These are phyloP conservation scores for Hipparchia sbordonii DNA, from an alignment of 2,888 invertebrate species.

Conservation along the genomic window DNA sequence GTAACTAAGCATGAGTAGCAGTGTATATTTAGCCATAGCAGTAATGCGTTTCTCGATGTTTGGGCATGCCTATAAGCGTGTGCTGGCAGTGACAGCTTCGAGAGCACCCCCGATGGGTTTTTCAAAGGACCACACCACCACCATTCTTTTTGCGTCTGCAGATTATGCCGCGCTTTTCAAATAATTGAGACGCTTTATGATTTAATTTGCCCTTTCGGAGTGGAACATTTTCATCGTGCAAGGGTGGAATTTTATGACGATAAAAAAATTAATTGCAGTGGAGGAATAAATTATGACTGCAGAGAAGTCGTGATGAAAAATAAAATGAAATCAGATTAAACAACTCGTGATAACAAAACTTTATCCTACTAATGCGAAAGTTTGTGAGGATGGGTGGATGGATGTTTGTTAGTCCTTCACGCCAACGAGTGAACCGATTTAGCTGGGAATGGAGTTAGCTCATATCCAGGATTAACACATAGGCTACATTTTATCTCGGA, in stretches of 20 bases:
- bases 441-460: too few relatives aligned
- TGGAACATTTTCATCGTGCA: constrained; percentile 57
- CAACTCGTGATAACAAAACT: background rate
- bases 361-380: too few relatives aligned
- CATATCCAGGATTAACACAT: too few relatives aligned
- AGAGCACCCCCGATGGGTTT: constrained; percentile 75
- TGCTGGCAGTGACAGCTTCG: constrained; percentile 78
- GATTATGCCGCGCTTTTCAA: constrained; percentile 68
- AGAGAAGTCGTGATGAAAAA: constrained; percentile 20
- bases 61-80: constrained; percentile 57
- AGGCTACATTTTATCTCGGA: too few relatives aligned
- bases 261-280: constrained; percentile 36
- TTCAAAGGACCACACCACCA: constrained; percentile 77
- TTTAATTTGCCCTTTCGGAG: constrained; percentile 77
- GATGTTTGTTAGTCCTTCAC: too few relatives aligned
- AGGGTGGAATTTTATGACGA: constrained; percentile 53
- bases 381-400: too few relatives aligned
- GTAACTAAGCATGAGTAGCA: constrained; percentile 47
- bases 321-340: background rate
- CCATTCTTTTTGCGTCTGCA: constrained; percentile 74
- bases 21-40: constrained; percentile 52
- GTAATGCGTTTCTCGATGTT: constrained; percentile 55
- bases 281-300: constrained; percentile 38
- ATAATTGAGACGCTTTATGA: constrained; percentile 80
- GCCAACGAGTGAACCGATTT: too few relatives aligned